A percentile compares a stretch with the other conserved stretches of the same genome.
These are phyloP conservation scores for Phaethon lepturus DNA, from an alignment of 2,113 vertebrate genomes.

Conservation along the genomic window DNA sequence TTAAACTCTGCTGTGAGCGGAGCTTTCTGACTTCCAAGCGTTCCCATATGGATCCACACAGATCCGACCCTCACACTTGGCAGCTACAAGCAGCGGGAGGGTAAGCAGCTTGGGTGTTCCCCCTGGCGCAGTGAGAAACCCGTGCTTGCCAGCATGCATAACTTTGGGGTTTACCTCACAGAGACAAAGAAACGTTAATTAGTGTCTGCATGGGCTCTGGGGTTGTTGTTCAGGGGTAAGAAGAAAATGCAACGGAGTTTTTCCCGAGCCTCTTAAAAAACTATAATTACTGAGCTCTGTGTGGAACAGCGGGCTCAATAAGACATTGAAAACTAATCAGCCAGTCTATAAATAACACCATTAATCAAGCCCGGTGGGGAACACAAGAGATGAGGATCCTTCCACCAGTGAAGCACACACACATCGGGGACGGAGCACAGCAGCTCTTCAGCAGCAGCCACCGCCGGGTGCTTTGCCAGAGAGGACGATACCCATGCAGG, in stretches of 20 bases:
- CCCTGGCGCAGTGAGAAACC: background rate
- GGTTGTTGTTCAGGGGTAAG: background rate
- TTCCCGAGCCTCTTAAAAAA: background rate
- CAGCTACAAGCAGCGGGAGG: background rate
- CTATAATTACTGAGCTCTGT: background rate
- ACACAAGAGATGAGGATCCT: background rate
- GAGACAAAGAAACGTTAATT: constrained; percentile 28
- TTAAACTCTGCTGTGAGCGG: background rate
- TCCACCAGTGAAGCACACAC: background rate
- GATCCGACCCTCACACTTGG: accelerated
- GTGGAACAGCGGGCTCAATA: background rate
- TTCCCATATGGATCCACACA: background rate
- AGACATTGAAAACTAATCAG: constrained; percentile 29
- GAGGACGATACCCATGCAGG: accelerated
- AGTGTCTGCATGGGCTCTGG: background rate
- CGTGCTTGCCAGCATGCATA: background rate
- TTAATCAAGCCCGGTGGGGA: background rate
- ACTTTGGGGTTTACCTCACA: constrained; percentile 3
- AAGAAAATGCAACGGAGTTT: background rate
- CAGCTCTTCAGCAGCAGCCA: background rate
- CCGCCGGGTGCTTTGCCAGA: no score
- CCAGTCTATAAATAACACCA: background rate
- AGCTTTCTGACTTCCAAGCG: background rate
- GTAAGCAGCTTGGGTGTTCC: constrained; percentile 33
- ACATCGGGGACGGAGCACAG: background rate